Conservation (phyloP, 2,888 invertebrate genomes). For the Horisme vitalbata region DNA sequence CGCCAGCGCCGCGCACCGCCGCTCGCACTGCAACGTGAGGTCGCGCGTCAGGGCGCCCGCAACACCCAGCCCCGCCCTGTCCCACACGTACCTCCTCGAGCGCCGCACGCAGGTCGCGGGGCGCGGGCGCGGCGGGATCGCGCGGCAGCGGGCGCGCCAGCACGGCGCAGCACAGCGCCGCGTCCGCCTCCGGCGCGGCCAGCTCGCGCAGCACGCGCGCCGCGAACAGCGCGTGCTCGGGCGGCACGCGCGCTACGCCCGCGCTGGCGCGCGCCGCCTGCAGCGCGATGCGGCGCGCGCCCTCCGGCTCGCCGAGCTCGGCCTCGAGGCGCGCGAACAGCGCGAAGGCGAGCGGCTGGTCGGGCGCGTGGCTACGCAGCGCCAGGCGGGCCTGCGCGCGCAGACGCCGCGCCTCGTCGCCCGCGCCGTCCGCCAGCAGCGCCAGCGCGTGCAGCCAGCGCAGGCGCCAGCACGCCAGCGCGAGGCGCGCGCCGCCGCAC, state of each 20-base stretch:
- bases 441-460: slow-evolving; percentile 60
- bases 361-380: slow-evolving; percentile 37
- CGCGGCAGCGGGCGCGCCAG: slow-evolving; percentile 19
- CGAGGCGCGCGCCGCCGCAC: slow-evolving; percentile 41
- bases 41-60: slow-evolving; percentile 21
- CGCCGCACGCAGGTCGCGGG: no score
- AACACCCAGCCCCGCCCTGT: slow-evolving; percentile 17
- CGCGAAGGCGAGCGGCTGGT: slow-evolving; percentile 47
- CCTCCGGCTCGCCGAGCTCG: slow-evolving; percentile 27
- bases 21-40: slow-evolving; percentile 43
- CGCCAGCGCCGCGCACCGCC: slow-evolving; percentile 16
- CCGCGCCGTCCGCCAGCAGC: slow-evolving; percentile 36
- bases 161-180: slow-evolving; percentile 35
- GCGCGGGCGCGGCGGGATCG: slow-evolving; percentile 24
- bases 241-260: slow-evolving; percentile 22
- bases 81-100: no score
- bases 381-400: slow-evolving; percentile 39
- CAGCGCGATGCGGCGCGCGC: slow-evolving; percentile 32
- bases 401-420: slow-evolving; percentile 39
- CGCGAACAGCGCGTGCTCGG: slow-evolving; percentile 39
- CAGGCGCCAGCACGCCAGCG: slow-evolving; percentile 64
- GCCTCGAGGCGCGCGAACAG: slow-evolving; percentile 57
- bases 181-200: slow-evolving; percentile 26
- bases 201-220: slow-evolving; percentile 42
- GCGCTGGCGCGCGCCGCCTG: slow-evolving; percentile 33